phyloP scores from a whole-genome alignment of 2,888 invertebrate species.

The Apotomis betuletana region DNA sequence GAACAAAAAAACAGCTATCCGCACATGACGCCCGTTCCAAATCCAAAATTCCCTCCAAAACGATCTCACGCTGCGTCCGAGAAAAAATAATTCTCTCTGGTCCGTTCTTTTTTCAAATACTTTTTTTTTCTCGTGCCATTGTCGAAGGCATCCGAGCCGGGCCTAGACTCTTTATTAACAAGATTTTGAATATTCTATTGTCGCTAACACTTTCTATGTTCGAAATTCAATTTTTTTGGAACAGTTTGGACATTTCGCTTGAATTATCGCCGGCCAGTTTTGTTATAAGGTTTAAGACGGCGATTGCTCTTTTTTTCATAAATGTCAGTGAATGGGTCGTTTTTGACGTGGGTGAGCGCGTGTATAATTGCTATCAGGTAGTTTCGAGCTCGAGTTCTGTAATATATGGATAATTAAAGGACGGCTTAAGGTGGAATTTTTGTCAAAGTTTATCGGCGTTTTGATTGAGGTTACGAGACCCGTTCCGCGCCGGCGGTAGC shows the following conservation, averaged over 20 bases:
- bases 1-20: slow-evolving; percentile 58
- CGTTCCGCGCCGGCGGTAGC: slow-evolving; percentile 70
- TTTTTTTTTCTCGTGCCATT: slow-evolving; percentile 63
- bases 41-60: slow-evolving; percentile 79
- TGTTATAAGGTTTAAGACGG: slow-evolving; percentile 78
- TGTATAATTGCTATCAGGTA: slow-evolving; percentile 83
- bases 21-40: slow-evolving; percentile 65
- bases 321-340: slow-evolving; percentile 73
- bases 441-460: slow-evolving; percentile 82
- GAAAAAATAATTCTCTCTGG: slow-evolving; percentile 61
- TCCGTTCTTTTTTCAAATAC: slow-evolving; percentile 69
- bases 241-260: slow-evolving; percentile 82
- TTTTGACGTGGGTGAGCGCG: slow-evolving; percentile 82
- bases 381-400: slow-evolving; percentile 73
- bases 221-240: slow-evolving; percentile 71
- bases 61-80: slow-evolving; percentile 80
- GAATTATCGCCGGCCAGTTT: slow-evolving; percentile 82
- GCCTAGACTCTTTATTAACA: slow-evolving; percentile 80
- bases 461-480: slow-evolving; percentile 81
- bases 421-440: slow-evolving; percentile 82
- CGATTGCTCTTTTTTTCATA: slow-evolving; percentile 72
- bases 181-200: slow-evolving; percentile 82
- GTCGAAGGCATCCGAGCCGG: slow-evolving; percentile 57
- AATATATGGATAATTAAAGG: slow-evolving; percentile 83
- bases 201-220: slow-evolving; percentile 83